A percentile compares a stretch with the other conserved stretches of the same genome.
phyloP scores from a whole-genome alignment of 2,888 invertebrate genomes.

The Tuberolachnus salignus region DNA sequence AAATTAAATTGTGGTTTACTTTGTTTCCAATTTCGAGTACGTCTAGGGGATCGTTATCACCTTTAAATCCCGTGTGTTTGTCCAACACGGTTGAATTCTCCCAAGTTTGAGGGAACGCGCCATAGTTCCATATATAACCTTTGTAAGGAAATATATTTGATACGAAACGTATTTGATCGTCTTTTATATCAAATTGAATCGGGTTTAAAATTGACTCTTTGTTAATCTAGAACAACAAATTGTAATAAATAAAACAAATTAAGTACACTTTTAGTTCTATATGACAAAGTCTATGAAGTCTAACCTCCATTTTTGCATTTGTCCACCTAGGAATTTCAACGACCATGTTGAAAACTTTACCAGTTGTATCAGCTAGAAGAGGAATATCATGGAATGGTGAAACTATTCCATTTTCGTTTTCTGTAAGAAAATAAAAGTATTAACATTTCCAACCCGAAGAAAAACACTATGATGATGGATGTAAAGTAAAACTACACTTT shows the following conservation, averaged over 20 bases:
- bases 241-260: slow-evolving; percentile 2
- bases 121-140: slow-evolving; percentile 99
- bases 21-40: slow-evolving; percentile 92
- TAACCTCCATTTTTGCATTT: slow-evolving; percentile 99
- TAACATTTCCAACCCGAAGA: too few relatives aligned
- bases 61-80: slow-evolving; percentile 87
- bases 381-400: slow-evolving; percentile 99
- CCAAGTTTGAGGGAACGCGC: slow-evolving; percentile 99
- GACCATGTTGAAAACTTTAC: slow-evolving; percentile 90
- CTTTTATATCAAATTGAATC: slow-evolving; percentile 98
- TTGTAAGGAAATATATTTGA: slow-evolving; percentile 98
- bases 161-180: slow-evolving; percentile 92
- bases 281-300: slow-evolving; percentile 50
- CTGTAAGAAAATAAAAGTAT: slow-evolving; percentile 56
- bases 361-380: slow-evolving; percentile 76
- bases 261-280: neutral
- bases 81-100: slow-evolving; percentile 94
- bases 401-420: slow-evolving; percentile 73
- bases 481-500: neutral
- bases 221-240: slow-evolving; percentile 66
- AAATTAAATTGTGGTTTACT: slow-evolving; percentile 63
- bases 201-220: slow-evolving; percentile 91
- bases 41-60: slow-evolving; percentile 99
- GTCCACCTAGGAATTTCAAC: slow-evolving; percentile 99
- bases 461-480: neutral